These are phyloP conservation scores for Albula glossodonta DNA, from an alignment of 2,113 vertebrate species.

Conservation along the genomic window DNA sequence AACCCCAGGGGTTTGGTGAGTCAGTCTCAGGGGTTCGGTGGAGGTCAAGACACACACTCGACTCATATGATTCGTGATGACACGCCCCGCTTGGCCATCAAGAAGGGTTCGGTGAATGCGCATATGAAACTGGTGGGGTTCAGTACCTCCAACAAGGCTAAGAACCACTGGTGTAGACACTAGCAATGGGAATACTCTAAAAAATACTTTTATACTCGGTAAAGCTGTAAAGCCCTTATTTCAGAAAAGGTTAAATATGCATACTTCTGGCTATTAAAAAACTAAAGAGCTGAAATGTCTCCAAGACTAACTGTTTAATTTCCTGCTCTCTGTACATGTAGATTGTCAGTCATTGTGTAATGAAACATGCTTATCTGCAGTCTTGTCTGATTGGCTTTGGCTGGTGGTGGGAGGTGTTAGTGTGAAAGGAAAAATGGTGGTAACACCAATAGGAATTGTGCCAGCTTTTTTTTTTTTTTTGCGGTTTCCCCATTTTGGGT, in stretches of 20 bases:
- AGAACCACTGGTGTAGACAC: background rate
- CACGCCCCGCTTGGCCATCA: no score
- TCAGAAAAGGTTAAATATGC: background rate
- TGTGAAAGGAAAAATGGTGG: background rate
- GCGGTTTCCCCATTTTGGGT: background rate
- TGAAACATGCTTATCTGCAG: background rate
- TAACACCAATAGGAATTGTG: background rate
- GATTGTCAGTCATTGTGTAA: background rate
- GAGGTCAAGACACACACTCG: no score
- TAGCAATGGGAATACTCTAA: background rate
- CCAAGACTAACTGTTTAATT: background rate
- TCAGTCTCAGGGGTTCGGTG: no score
- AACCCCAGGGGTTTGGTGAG: no score
- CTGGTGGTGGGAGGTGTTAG: constrained; percentile 52
- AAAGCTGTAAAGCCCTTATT: background rate
- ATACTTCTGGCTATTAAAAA: background rate
- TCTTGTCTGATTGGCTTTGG: constrained; percentile 43
- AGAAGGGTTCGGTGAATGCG: no score
- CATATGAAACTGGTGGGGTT: no score
- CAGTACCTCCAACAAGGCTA: no score
- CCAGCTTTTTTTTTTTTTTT: constrained; percentile 48
- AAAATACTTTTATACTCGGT: background rate
- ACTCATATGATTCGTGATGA: no score
- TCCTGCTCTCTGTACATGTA: background rate
- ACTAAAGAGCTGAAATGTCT: background rate